phyloP scores from a whole-genome alignment of 2,797 vertebrate genomes.

The Molossus molossus region DNA sequence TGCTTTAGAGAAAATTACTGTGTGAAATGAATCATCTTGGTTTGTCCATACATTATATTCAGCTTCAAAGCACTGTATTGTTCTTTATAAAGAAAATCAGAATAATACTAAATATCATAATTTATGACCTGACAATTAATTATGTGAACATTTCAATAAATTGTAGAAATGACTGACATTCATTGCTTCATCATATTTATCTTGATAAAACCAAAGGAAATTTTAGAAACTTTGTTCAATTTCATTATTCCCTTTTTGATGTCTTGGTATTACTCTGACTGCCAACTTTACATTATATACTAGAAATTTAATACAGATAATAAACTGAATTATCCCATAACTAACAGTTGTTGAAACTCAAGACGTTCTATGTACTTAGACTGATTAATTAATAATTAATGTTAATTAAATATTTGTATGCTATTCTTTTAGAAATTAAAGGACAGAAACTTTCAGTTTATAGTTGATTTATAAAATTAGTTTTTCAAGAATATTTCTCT shows the following conservation, averaged over 20 bases:
- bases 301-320: background rate
- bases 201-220: background rate
- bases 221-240: conserved; percentile 55
- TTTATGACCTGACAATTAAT: conserved; percentile 7
- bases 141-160: conserved; percentile 57
- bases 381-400: background rate
- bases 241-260: conserved; percentile 53
- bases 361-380: conserved; percentile 23
- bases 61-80: background rate
- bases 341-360: background rate
- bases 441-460: background rate
- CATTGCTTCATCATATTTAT: conserved; percentile 12
- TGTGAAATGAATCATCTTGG: conserved; percentile 59
- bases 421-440: conserved; percentile 67
- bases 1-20: conserved; percentile 71
- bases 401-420: background rate
- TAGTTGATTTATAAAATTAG: background rate
- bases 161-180: background rate
- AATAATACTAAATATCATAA: conserved; percentile 55
- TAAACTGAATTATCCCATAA: background rate
- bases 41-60: conserved; percentile 57
- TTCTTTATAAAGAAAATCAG: conserved; percentile 64
- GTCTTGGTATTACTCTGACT: background rate
- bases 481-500: background rate
- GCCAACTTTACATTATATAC: background rate